A percentile compares a stretch with the other conserved stretches of the same genome.
These are phyloP conservation scores for Tenthredo scrophulariae DNA, from an alignment of 2,888 invertebrate species.

Conservation along the genomic window DNA sequence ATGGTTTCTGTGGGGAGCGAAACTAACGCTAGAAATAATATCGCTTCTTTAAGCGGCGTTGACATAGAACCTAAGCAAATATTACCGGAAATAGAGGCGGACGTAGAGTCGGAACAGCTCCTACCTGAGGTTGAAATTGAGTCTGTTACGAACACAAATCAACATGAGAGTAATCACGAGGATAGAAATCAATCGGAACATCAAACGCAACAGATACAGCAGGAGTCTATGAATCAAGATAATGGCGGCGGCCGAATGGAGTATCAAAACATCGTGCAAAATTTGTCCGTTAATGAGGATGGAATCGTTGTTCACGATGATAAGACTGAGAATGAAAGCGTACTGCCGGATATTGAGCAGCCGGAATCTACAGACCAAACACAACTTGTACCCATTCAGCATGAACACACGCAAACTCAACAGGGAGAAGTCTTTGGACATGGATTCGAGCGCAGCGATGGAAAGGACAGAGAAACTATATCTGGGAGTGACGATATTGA, in stretches of 20 bases:
- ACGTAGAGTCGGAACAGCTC: conserved; percentile 64
- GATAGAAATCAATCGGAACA: conserved; percentile 62
- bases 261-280: conserved; percentile 61
- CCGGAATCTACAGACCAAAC: conserved; percentile 45
- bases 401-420: conserved; percentile 45
- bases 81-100: conserved; percentile 65
- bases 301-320: conserved; percentile 60
- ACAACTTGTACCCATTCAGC: conserved; percentile 24
- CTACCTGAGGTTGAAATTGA: conserved; percentile 68
- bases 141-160: conserved; percentile 55
- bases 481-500: not conserved
- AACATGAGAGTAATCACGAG: conserved; percentile 52
- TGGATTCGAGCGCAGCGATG: not conserved
- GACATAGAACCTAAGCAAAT: conserved; percentile 61
- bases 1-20: conserved; percentile 58
- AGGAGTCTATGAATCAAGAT: conserved; percentile 57
- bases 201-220: conserved; percentile 63
- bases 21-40: conserved; percentile 28
- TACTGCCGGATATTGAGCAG: conserved; percentile 69
- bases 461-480: not conserved
- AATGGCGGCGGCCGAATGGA: conserved; percentile 58
- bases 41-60: conserved; percentile 59
- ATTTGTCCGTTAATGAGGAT: conserved; percentile 59
- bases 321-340: conserved; percentile 68
- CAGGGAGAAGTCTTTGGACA: conserved; percentile 16